phyloP scores from a whole-genome alignment of 2,797 vertebrate species.

The Enteromius anoplus region DNA sequence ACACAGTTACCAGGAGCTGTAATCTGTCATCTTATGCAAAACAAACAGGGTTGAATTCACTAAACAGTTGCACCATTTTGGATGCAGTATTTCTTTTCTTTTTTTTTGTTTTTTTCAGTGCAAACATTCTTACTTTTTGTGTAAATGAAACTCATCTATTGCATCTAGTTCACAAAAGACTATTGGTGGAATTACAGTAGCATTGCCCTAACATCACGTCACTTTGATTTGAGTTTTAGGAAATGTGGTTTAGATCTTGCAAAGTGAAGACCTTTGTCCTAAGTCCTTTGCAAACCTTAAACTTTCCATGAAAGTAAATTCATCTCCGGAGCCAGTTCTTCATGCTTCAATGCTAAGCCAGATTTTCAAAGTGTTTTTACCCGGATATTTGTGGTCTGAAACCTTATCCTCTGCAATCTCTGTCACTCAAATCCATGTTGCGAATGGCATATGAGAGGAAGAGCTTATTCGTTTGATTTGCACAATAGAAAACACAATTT shows the following conservation, averaged over 20 bases:
- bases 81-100: not conserved
- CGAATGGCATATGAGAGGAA: constrained; percentile 71
- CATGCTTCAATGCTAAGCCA: constrained; percentile 80
- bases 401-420: constrained; percentile 80
- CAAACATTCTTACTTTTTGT: not conserved
- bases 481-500: constrained; percentile 68
- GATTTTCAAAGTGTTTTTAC: constrained; percentile 76
- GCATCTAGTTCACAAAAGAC: not conserved
- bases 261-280: constrained; percentile 60
- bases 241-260: constrained; percentile 40
- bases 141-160: not conserved
- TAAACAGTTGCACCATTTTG: constrained; percentile 4
- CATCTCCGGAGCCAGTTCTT: constrained; percentile 72
- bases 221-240: not conserved
- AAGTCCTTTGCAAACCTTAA: constrained; percentile 59
- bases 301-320: constrained; percentile 71
- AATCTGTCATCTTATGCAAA: constrained; percentile 62
- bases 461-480: constrained; percentile 72
- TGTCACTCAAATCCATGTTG: constrained; percentile 78
- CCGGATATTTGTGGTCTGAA: constrained; percentile 76
- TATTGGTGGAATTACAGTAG: not conserved
- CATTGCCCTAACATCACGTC: not conserved
- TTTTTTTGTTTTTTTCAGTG: not conserved
- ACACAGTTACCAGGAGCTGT: constrained; percentile 69
- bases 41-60: constrained; percentile 45